These are phyloP conservation scores for Cyanoramphus novaezelandiae DNA, from an alignment of 2,113 vertebrate genomes.

Conservation along the genomic window DNA sequence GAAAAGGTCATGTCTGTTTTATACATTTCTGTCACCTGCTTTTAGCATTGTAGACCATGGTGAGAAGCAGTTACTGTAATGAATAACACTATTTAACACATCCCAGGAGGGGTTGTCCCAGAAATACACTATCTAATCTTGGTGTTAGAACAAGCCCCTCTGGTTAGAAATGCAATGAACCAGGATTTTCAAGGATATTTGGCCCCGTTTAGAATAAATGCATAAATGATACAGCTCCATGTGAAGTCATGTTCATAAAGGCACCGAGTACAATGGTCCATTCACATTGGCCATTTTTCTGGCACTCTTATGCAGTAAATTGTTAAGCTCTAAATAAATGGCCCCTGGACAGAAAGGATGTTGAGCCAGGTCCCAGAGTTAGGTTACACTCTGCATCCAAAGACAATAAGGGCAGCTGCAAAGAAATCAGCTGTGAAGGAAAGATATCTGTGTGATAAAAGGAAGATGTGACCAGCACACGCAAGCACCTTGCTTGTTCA, in stretches of 20 bases:
- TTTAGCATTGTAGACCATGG: neutral
- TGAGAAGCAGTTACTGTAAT: neutral
- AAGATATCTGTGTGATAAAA: neutral
- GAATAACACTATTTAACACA: neutral
- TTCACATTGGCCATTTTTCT: neutral
- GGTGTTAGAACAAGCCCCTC: neutral
- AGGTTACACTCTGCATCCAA: neutral
- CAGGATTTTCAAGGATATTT: neutral
- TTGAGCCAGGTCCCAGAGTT: neutral
- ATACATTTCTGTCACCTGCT: neutral
- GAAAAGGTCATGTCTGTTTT: neutral
- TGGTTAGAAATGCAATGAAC: neutral
- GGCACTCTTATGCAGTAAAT: neutral
- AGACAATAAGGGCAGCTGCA: neutral
- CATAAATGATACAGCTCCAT: neutral
- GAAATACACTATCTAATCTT: neutral
- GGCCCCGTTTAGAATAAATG: neutral
- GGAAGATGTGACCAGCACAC: neutral
- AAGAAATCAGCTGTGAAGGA: neutral
- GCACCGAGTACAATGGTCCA: neutral
- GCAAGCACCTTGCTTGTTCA: neutral
- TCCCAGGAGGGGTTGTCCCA: neutral
- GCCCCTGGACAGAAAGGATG: neutral
- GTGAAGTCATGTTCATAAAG: neutral
- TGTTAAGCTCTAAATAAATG: neutral